Conservation (phyloP, 2,888 invertebrate genomes). For the Hypercompe scribonia region DNA sequence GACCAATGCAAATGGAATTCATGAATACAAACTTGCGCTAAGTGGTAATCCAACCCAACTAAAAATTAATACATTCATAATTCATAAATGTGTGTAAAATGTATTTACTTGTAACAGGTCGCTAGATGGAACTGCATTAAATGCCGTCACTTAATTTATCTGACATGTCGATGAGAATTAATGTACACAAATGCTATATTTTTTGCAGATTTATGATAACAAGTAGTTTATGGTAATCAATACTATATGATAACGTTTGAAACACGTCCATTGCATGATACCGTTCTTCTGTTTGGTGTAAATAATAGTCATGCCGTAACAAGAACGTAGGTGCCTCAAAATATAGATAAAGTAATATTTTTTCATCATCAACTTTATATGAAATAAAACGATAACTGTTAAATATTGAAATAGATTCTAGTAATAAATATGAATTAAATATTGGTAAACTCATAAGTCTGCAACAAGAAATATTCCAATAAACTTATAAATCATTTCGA, state of each 20-base stretch:
- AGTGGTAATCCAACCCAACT: background rate
- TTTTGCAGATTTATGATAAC: slow-evolving; percentile 82
- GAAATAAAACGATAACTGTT: slow-evolving; percentile 56
- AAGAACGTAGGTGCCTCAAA: slow-evolving; percentile 79
- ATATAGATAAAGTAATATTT: slow-evolving; percentile 75
- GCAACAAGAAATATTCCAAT: slow-evolving; percentile 48
- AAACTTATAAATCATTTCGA: slow-evolving; percentile 29
- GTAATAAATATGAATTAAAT: slow-evolving; percentile 48
- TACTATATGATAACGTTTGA: slow-evolving; percentile 63
- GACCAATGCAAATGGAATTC: background rate
- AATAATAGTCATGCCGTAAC: slow-evolving; percentile 68
- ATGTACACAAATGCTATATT: slow-evolving; percentile 80
- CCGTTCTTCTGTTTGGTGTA: slow-evolving; percentile 64
- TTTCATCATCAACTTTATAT: slow-evolving; percentile 72
- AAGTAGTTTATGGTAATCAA: slow-evolving; percentile 68
- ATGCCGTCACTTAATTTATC: slow-evolving; percentile 72
- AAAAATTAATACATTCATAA: slow-evolving; percentile 58
- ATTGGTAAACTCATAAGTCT: slow-evolving; percentile 49
- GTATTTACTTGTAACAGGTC: slow-evolving; percentile 67
- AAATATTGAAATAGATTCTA: slow-evolving; percentile 59
- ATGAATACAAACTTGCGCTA: background rate
- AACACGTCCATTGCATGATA: slow-evolving; percentile 79
- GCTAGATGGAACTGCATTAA: slow-evolving; percentile 74
- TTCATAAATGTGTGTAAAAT: slow-evolving; percentile 60
- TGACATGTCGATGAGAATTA: slow-evolving; percentile 66